These are phyloP conservation scores for Scytalopus superciliaris DNA, from an alignment of 2,113 vertebrate genomes.

Conservation along the genomic window DNA sequence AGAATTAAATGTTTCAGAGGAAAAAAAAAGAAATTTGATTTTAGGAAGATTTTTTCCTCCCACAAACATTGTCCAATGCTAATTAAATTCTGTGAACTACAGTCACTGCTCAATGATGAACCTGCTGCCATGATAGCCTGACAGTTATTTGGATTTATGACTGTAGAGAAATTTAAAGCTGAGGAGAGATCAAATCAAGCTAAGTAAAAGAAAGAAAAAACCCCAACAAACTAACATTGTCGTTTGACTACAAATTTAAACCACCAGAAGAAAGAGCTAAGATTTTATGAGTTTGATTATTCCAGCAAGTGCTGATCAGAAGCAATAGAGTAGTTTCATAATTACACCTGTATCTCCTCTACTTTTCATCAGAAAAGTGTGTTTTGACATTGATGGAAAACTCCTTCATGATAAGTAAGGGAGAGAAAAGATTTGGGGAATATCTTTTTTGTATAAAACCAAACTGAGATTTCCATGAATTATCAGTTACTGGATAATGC, in stretches of 20 bases:
- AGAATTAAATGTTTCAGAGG: not conserved
- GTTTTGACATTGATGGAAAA: conserved; percentile 5
- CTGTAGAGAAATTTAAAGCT: not conserved
- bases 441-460: not conserved
- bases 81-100: conserved; percentile 41
- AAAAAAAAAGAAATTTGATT: not conserved
- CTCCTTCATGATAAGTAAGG: not conserved
- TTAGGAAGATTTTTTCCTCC: not conserved
- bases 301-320: not conserved
- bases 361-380: not conserved
- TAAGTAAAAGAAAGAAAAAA: not conserved
- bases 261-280: not conserved
- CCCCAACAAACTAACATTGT: not conserved
- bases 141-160: conserved; percentile 12
- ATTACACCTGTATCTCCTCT: not conserved
- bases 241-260: not conserved
- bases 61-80: not conserved
- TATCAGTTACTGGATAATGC: not conserved
- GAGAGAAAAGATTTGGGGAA: not conserved
- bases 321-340: not conserved
- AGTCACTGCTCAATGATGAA: not conserved
- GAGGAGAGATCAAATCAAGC: not conserved
- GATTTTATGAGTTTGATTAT: not conserved
- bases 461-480: not conserved
- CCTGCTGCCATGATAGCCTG: not conserved